Percentiles rank a stretch among this genome's conserved stretches.
Evolutionary conservation across 2,113 vertebrate genomes (phyloP).

Genomic region (Dipodomys stephensi): DNA sequence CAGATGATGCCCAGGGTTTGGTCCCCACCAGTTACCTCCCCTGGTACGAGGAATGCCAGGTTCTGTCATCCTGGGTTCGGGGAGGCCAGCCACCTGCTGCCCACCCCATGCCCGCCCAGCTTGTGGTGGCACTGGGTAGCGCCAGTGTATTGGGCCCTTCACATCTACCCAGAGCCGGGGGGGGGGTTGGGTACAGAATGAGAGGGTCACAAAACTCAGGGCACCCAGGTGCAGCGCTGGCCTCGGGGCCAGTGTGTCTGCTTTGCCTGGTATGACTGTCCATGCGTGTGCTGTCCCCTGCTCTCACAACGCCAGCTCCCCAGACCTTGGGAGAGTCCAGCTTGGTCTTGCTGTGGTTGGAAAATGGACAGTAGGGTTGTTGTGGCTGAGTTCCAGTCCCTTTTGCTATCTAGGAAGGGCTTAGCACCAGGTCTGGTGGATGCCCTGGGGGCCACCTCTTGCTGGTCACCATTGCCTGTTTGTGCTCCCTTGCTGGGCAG

Average conservation of each 20-base stretch:
- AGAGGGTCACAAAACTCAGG: background rate
- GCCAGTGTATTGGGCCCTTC: background rate
- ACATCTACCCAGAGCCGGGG: too few species aligned
- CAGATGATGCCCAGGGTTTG: background rate
- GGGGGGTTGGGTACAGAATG: background rate
- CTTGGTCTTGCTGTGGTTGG: background rate
- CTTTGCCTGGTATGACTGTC: background rate
- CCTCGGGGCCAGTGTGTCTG: background rate
- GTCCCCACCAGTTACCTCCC: background rate
- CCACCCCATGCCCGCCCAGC: too few species aligned
- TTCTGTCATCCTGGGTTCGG: background rate
- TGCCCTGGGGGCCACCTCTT: too few species aligned
- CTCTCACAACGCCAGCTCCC: background rate
- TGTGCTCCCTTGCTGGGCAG: background rate
- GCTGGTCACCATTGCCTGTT: rapidly evolving
- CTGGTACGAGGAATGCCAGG: too few species aligned
- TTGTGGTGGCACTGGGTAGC: rapidly evolving
- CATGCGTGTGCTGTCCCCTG: too few species aligned
- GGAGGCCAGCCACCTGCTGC: background rate
- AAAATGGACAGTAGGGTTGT: background rate
- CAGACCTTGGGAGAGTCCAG: background rate
- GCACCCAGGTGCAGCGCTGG: background rate
- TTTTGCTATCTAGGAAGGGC: background rate
- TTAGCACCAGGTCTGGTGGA: background rate
- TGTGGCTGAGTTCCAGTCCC: too few species aligned